A percentile compares a stretch with the other conserved stretches of the same genome.
These are phyloP conservation scores for Ammospiza nelsoni DNA, from an alignment of 2,113 vertebrate species.

Conservation along the genomic window DNA sequence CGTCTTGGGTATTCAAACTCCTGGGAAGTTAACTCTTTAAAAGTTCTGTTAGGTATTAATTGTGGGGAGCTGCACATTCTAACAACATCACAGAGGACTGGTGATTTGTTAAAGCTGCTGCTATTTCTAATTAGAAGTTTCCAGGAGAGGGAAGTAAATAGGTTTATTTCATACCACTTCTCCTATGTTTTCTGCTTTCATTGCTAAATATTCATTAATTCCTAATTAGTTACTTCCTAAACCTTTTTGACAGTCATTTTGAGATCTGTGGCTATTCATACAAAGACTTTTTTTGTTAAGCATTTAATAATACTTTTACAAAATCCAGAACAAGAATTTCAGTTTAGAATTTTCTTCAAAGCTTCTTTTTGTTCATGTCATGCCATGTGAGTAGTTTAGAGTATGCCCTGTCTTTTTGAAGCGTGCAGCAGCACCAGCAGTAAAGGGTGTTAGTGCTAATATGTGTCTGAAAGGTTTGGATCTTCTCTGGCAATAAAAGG, in stretches of 20 bases:
- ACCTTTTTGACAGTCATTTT: neutral
- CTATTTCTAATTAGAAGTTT: neutral
- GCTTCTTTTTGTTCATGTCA: neutral
- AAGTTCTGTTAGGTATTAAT: neutral
- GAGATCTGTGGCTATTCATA: neutral
- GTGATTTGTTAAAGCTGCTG: neutral
- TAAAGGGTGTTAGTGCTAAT: neutral
- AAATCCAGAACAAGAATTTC: neutral
- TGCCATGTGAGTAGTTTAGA: neutral
- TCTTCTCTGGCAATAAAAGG: neutral
- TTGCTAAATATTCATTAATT: neutral
- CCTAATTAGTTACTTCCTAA: neutral
- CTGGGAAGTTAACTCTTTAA: neutral
- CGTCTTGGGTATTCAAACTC: neutral
- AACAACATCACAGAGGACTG: neutral
- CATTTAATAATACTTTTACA: neutral
- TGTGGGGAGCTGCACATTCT: neutral
- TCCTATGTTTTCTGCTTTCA: neutral
- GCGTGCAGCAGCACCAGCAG: fast-evolving
- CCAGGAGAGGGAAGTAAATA: neutral
- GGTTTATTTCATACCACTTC: neutral
- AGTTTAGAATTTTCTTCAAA: neutral
- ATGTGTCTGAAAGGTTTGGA: neutral
- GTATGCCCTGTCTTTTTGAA: neutral
- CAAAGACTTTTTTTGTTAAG: neutral